Evolutionary conservation across 2,113 vertebrate species (phyloP), one percentile per base, ranked within the genome.

Genomic region (Helogale parvula): DNA sequence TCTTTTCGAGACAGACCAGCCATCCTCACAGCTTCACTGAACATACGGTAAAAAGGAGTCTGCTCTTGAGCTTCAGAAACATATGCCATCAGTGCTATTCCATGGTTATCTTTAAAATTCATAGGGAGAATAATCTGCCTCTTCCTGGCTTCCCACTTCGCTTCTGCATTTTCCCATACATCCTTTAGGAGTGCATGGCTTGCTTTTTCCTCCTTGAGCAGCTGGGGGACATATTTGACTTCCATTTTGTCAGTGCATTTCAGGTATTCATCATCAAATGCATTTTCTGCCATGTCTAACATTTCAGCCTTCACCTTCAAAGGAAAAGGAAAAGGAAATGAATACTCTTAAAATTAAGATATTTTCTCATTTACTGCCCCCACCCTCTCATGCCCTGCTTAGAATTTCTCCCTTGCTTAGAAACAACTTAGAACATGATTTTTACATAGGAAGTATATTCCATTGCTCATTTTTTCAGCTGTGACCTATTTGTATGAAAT

Each of bases 191-290:
- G 94, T 7, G 65, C 77, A 25, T 94, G 79, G 83, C 11, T 94
- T 27, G 63, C 45, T 41, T 72, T 90, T 35, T 98, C 98, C 71
- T 98, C 96, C 63, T 65, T 63, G 13, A 98, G 91, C 82, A 98
- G 79, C 2, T 94, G 95, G 7, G 97, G 98, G 25, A 97, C 85
- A 31, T 88, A 94, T 31, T 97, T 97, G 19, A 57, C 52, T 76
- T 98, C 98, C 98, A 98, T 98, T 50, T 86, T 94, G 27, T 74
- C 93, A n/a, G 86, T 29, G 80, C 98, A 98, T 74, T 97, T 97
- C 65, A 63, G 79, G 85, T 98, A 98, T 47, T 98, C 97, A 27
- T 98, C 98, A 79, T 98, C 98, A 81, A 98, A 98, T 3, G 95
- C 86, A 33, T 97, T 79, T 33, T 93, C 92, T 21, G 97, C 98